These are phyloP conservation scores for Pandemis cinnamomeana DNA, from an alignment of 2,888 invertebrate species.

Conservation along the genomic window DNA sequence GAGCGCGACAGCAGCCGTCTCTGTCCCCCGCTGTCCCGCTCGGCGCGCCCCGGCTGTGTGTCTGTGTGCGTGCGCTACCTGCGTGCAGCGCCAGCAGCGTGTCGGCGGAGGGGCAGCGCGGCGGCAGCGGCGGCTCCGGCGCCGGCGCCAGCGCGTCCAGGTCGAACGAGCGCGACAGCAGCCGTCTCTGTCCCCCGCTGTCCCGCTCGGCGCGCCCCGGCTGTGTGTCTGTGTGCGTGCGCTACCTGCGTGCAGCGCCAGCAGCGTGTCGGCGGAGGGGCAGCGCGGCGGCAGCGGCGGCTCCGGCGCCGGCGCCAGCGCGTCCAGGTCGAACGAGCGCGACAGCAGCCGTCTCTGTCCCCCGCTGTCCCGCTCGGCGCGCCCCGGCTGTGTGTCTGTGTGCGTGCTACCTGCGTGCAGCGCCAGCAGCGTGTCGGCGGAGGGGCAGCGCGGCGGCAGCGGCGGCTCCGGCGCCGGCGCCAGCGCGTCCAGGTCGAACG, in stretches of 20 bases:
- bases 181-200: conserved; percentile 57
- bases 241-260: conserved; percentile 62
- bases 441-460: conserved; percentile 72
- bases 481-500: conserved; percentile 74
- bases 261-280: conserved; percentile 75
- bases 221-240: too few relatives aligned
- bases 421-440: conserved; percentile 73
- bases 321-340: conserved; percentile 75
- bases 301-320: conserved; percentile 59
- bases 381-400: too few relatives aligned
- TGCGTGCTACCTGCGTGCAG: too few relatives aligned
- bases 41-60: conserved; percentile 65
- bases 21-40: conserved; percentile 60
- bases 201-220: conserved; percentile 68
- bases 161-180: conserved; percentile 75
- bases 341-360: conserved; percentile 67
- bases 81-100: conserved; percentile 66
- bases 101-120: conserved; percentile 75
- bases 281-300: conserved; percentile 67
- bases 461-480: conserved; percentile 55
- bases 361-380: conserved; percentile 65
- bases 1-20: conserved; percentile 71
- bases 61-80: too few relatives aligned
- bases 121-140: conserved; percentile 59
- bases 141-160: conserved; percentile 66